Evolutionary conservation across 2,888 invertebrate species (phyloP), one percentile per base, ranked within the genome.

Genomic region (Argynnis bischoffii): DNA sequence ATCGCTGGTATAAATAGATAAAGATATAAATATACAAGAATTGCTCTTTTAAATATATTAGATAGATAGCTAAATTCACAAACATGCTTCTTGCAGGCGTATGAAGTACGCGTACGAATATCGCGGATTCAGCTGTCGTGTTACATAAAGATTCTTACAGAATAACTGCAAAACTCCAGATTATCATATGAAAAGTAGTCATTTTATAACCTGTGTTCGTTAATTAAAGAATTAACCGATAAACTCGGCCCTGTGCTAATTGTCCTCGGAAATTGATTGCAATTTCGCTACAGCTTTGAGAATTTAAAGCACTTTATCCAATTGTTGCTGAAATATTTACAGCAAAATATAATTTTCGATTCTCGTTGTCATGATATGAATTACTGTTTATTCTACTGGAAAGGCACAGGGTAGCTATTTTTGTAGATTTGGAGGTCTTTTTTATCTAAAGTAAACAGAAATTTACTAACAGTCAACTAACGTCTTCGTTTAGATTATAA

Each of bases 241-340:
- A 64, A 65, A 70, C 67, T 64, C 55, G 56, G 47, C 59, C 41
- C 55, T 35, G 55, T 67, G 67, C 56, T 70, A 70, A 70, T 67
- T 70, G 64, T 70, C 63, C 57, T 51, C 61, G 67, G 41, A 55
- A 67, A 70, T 70, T 70, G 70, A 70, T 70, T 70, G 67, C 70
- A 64, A 67, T 67, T 65, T 64, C 54, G 64, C 67, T 53, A 48
- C 63, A 41, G 64, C 67, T 67, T 70, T 70, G 67, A 67, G 67
- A 70, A 67, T 70, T 67, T 70, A 65, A 70, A 67, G 64, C 61
- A 55, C 67, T 70, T 70, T 67, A 70, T 70, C 67, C 64, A 63
- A 67, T 70, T 70, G 67, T 67, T 70, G 41, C 41, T 64, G 69
- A 64, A 61, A 70, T 56, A 55, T 56, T 51, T 55, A 57, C 66